A percentile compares a stretch with the other conserved stretches of the same genome.
Evolutionary conservation across 2,888 invertebrate genomes (phyloP).

Genomic region (Neria commutata): DNA sequence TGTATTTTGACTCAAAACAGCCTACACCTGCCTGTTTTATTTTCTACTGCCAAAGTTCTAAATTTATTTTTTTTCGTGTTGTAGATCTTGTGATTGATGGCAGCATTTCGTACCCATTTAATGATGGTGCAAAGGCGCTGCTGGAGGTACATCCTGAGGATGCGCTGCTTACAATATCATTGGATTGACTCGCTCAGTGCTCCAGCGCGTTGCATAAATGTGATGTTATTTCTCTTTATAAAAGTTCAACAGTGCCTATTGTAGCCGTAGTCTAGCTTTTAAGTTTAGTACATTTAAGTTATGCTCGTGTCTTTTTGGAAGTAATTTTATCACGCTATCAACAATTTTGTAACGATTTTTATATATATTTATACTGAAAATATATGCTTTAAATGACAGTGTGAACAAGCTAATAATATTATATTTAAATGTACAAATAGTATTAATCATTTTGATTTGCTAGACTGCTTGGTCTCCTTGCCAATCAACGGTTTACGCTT

Average conservation of each 20-base stretch:
- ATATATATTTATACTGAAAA: not conserved
- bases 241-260: constrained; percentile 32
- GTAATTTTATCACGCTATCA: constrained; percentile 37
- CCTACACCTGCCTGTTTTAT: not conserved
- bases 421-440: not conserved
- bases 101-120: constrained; percentile 90
- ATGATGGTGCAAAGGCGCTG: constrained; percentile 87
- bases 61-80: constrained; percentile 20
- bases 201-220: not conserved
- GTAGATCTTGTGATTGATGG: constrained; percentile 93
- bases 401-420: not conserved
- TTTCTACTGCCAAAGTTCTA: not conserved
- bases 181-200: constrained; percentile 50
- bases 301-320: constrained; percentile 35
- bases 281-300: constrained; percentile 29
- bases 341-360: constrained; percentile 29
- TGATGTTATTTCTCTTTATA: too few relatives aligned
- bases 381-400: not conserved
- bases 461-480: too few relatives aligned
- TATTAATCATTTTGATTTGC: constrained; percentile 22
- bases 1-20: not conserved
- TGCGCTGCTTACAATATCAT: constrained; percentile 77
- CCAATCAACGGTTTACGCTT: constrained; percentile 18
- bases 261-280: constrained; percentile 7
- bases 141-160: constrained; percentile 87